Conservation (phyloP, 1,140 invertebrate species). For the Macrotrachela quadricornifera region DNA sequence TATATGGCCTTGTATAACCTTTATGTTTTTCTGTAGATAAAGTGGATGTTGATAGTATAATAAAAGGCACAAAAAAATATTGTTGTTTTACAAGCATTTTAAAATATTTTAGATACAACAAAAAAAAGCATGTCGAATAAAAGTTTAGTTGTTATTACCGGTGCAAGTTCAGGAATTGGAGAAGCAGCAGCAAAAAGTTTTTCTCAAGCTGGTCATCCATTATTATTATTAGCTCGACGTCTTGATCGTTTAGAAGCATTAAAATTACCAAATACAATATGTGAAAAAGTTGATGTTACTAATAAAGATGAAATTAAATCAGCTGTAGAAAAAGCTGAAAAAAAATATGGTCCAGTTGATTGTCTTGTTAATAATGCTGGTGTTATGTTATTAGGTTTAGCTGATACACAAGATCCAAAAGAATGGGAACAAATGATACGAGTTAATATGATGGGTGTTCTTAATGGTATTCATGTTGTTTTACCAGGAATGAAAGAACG, state of each 20-base stretch:
- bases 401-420: conserved; percentile 27
- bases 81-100: no score
- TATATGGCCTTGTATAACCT: no score
- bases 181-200: conserved; percentile 21
- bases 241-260: neutral
- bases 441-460: conserved; percentile 27
- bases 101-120: no score
- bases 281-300: conserved; percentile 1
- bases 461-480: conserved; percentile 30
- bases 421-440: conserved; percentile 31
- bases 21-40: no score
- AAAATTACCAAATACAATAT: conserved; percentile 6
- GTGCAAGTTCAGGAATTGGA: conserved; percentile 25
- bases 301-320: neutral
- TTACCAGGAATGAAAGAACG: conserved; percentile 28
- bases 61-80: no score
- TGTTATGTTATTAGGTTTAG: conserved; percentile 30
- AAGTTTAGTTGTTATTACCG: conserved; percentile 10
- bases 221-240: no score
- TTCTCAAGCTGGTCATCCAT: conserved; percentile 14
- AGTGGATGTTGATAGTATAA: no score
- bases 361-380: conserved; percentile 33
- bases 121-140: no score
- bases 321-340: conserved; percentile 6
- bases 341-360: conserved; percentile 22